Conservation (phyloP, 2,797 vertebrate genomes). For the Scleropages formosus region DNA sequence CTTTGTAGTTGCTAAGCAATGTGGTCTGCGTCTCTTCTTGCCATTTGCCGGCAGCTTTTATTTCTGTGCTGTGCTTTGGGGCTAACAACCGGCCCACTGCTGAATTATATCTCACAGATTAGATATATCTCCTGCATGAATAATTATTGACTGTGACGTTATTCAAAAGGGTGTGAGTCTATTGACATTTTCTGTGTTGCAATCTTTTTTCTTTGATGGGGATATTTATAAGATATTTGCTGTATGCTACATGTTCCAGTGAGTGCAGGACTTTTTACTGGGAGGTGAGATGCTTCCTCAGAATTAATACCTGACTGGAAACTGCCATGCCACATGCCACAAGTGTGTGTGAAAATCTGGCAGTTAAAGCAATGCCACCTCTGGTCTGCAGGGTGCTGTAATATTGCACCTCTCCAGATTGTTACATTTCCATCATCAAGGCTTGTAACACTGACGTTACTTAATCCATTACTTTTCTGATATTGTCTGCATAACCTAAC, state of each 20-base stretch:
- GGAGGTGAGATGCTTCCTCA: background rate
- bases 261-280: background rate
- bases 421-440: background rate
- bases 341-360: background rate
- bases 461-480: background rate
- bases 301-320: background rate
- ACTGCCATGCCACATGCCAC: background rate
- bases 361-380: background rate
- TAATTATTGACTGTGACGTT: slow-evolving; percentile 32
- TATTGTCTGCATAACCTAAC: background rate
- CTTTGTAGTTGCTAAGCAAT: slow-evolving; percentile 55
- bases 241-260: background rate
- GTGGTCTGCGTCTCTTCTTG: slow-evolving; percentile 30
- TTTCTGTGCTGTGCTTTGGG: slow-evolving; percentile 33
- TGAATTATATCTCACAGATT: slow-evolving; percentile 33
- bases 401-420: background rate
- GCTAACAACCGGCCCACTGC: slow-evolving; percentile 23
- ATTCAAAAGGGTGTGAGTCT: background rate
- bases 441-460: background rate
- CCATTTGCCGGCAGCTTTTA: slow-evolving; percentile 4
- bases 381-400: background rate
- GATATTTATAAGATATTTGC: too few species aligned
- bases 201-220: too few species aligned
- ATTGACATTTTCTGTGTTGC: too few species aligned
- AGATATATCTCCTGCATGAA: slow-evolving; percentile 39